Evolutionary conservation across 2,113 vertebrate genomes (phyloP).

Genomic region (Pelodiscus sinensis): DNA sequence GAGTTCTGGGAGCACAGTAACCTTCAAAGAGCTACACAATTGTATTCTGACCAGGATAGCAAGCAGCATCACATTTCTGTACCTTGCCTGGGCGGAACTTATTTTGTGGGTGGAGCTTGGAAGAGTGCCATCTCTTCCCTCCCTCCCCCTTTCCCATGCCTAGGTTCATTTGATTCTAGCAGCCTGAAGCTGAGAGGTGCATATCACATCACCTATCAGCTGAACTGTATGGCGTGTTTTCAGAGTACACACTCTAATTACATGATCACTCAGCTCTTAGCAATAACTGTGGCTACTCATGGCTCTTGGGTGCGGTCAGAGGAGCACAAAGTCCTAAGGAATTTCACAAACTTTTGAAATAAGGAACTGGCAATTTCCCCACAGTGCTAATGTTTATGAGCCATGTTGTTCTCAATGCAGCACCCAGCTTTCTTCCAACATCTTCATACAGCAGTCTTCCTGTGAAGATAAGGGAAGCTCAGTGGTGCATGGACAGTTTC

Average conservation of each 20-base stretch:
- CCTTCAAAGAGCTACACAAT: not conserved
- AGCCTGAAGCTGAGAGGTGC: not conserved
- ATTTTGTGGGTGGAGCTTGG: not conserved
- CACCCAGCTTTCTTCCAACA: slow-evolving; percentile 18
- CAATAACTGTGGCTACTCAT: not conserved
- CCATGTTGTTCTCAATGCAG: not conserved
- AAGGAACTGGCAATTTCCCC: not conserved
- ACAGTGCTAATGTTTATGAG: not conserved
- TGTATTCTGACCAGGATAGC: not conserved
- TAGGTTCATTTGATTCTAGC: not conserved
- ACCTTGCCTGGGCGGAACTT: not conserved
- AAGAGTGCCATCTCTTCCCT: not conserved
- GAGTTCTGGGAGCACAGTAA: no score
- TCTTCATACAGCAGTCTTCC: not conserved
- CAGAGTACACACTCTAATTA: not conserved
- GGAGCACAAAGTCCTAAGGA: not conserved
- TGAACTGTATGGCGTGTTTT: not conserved
- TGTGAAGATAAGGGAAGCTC: slow-evolving; percentile 40
- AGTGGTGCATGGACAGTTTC: slow-evolving; percentile 37
- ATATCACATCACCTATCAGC: not conserved
- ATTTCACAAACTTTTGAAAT: not conserved
- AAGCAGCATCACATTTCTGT: not conserved
- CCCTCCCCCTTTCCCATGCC: not conserved
- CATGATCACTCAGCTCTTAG: not conserved
- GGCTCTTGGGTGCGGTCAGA: not conserved